Conservation (phyloP, 2,888 invertebrate genomes). For the Standfussiana lucernea region DNA sequence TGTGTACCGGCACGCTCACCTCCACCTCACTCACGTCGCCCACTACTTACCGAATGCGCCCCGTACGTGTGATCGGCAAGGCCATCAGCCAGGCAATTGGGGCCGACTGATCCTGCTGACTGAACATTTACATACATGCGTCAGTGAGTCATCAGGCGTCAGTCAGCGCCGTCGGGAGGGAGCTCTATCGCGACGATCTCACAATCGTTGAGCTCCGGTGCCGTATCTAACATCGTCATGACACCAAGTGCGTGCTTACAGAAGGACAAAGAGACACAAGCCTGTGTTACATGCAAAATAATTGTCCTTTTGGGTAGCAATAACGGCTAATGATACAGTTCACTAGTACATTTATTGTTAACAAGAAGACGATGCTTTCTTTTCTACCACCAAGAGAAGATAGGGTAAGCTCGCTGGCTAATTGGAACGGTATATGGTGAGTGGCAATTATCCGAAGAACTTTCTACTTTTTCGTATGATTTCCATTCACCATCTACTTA, state of each 20-base stretch:
- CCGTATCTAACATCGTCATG: slow-evolving; percentile 52
- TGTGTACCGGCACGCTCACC: slow-evolving; percentile 10
- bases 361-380: not conserved
- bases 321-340: not conserved
- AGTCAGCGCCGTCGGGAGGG: slow-evolving; percentile 18
- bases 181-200: slow-evolving; percentile 57
- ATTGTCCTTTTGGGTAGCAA: not conserved
- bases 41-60: slow-evolving; percentile 9
- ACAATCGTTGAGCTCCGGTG: slow-evolving; percentile 59
- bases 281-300: not conserved
- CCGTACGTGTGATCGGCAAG: slow-evolving; percentile 8
- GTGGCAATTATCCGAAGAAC: not conserved
- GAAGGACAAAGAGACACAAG: slow-evolving; percentile 19
- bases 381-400: not conserved
- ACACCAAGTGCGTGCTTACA: slow-evolving; percentile 1
- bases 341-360: not conserved
- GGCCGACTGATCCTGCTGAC: not conserved
- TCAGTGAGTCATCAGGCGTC: slow-evolving; percentile 47
- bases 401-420: not conserved
- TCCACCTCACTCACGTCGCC: not conserved
- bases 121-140: slow-evolving; percentile 55
- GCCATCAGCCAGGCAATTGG: slow-evolving; percentile 15
- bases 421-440: not conserved
- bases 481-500: not conserved
- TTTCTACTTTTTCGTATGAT: not conserved